Base-by-base conservation (phyloP, 2,888 invertebrate genomes). In the Heliconius hortense region DNA sequence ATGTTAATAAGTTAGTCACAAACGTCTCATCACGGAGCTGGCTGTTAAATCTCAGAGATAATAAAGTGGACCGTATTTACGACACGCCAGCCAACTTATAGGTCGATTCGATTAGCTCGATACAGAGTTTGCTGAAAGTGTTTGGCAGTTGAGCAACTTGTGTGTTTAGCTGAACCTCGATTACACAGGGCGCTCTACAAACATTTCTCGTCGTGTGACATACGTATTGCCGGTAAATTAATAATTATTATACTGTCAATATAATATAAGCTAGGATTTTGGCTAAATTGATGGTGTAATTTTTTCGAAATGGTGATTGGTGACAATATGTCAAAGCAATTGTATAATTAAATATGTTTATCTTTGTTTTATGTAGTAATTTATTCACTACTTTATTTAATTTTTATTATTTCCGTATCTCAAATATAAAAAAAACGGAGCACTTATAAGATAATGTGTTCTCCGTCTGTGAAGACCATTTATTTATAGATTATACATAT, bases 81-180 rank as follows among this genome's bases (percentile, higher is more conserved):
- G 88, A 86, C 82, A 82, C 84, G 86, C 85, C 80, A 84, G 84
- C 83, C 84, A 84, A 89, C 87, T 87, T 86, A 86, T 87, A 86
- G 89, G 88, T 87, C 87, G 88, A 90, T 90, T 89, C 88, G 89
- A 90, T 90, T 89, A 90, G 87, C 84, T 80, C 84, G 86, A 85
- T 86, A 87, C 84, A 83, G 84, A 85, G 89, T 89, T 87, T 88
- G 85, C 84, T 82, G 85, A 86, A 87, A 87, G 85, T 87, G 87
- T 87, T 87, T 85, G 85, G 86, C 84, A 86, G 84, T 85, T 84
- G 82, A 82, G 80, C 81, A 83, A 83, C 85, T 85, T 83, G 81
- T 84, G 82, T 84, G 84, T 84, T 86, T 86, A 86, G 82, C 81
- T 81, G 81, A 82, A 83, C 83, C 85, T 82, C 80, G 82, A 82